phyloP scores from a whole-genome alignment of 2,888 invertebrate genomes.

The Sminthurides aquaticus region DNA sequence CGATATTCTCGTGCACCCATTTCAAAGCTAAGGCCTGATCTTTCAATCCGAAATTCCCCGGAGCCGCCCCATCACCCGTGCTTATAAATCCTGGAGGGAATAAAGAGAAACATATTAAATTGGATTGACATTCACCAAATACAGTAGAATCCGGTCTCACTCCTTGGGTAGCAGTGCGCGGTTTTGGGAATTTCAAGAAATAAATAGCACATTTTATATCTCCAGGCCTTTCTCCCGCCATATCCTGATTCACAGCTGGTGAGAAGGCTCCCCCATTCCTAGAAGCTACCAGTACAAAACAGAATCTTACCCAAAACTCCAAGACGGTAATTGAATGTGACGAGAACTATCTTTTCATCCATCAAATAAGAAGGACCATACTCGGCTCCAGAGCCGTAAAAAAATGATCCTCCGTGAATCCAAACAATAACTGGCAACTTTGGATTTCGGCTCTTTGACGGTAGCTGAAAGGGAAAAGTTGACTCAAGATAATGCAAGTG shows the following conservation, averaged over 20 bases:
- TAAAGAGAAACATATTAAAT: conserved; percentile 1
- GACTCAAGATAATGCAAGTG: no score
- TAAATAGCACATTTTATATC: no score
- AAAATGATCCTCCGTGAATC: conserved; percentile 36
- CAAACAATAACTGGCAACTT: conserved; percentile 27
- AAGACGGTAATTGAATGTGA: conserved; percentile 32
- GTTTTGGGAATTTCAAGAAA: no score
- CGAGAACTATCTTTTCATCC: conserved; percentile 30
- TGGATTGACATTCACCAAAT: no score
- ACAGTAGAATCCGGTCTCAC: no score
- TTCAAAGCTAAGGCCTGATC: conserved; percentile 35
- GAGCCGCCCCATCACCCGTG: conserved; percentile 26
- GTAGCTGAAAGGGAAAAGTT: conserved; percentile 10
- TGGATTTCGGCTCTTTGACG: conserved; percentile 16
- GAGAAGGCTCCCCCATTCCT: no score
- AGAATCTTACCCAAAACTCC: conserved; percentile 22
- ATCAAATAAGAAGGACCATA: conserved; percentile 31
- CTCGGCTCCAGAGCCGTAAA: conserved; percentile 23
- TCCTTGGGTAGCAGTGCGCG: no score
- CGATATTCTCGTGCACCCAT: conserved; percentile 34
- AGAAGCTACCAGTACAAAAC: no score
- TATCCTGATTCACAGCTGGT: no score
- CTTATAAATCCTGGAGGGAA: conserved; percentile 29
- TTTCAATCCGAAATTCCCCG: conserved; percentile 34
- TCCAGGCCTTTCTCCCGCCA: no score